Evolutionary conservation across 2,113 vertebrate genomes (phyloP).

Genomic region (Psettodes erumei): DNA sequence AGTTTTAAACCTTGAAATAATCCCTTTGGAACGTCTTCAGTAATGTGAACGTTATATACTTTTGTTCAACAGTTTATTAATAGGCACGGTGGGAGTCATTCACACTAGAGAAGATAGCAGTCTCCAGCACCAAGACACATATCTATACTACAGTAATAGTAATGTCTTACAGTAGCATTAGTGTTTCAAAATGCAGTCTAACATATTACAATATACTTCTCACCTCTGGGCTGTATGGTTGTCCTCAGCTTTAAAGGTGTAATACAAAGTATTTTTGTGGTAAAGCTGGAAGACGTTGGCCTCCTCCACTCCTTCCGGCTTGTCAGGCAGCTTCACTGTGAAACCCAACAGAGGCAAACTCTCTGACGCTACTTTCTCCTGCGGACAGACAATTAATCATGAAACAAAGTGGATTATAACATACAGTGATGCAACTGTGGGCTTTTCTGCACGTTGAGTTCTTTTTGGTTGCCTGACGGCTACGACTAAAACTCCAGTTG

Average conservation of each 20-base stretch:
- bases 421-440: not conserved
- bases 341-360: slow-evolving; percentile 96
- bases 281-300: slow-evolving; percentile 92
- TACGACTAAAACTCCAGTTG: not conserved
- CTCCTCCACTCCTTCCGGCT: slow-evolving; percentile 82
- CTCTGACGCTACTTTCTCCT: slow-evolving; percentile 96
- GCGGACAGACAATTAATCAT: slow-evolving; percentile 20
- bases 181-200: slow-evolving; percentile 8
- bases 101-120: too few relatives aligned
- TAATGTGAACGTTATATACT: not conserved
- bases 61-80: not conserved
- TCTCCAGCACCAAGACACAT: not conserved
- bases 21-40: not conserved
- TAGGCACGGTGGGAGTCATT: not conserved
- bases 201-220: not conserved
- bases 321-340: slow-evolving; percentile 89
- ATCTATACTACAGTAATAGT: not conserved
- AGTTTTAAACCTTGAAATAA: not conserved
- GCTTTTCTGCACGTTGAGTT: not conserved
- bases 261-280: slow-evolving; percentile 96
- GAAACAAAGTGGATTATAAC: not conserved
- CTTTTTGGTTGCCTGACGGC: not conserved
- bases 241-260: slow-evolving; percentile 93
- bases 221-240: slow-evolving; percentile 91
- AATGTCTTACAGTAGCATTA: not conserved